Evolutionary conservation across 2,797 vertebrate species (phyloP).

Genomic region (Dallia pectoralis): DNA sequence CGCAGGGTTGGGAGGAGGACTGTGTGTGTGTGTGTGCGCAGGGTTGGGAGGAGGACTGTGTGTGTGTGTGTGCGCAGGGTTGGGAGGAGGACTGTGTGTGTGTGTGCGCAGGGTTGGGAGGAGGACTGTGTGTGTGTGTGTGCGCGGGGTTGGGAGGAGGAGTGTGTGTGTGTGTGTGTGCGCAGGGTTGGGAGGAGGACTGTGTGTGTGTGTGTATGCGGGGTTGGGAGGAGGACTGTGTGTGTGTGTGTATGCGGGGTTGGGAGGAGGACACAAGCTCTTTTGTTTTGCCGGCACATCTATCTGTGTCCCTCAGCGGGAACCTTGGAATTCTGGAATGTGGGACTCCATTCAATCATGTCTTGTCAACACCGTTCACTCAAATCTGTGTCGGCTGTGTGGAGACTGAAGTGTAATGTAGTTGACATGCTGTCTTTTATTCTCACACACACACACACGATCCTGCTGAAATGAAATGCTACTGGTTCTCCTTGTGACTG

Average conservation of each 20-base stretch:
- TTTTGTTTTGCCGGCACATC: slow-evolving; percentile 30
- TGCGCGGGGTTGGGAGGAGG: slow-evolving; percentile 1
- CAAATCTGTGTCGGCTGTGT: slow-evolving; percentile 3
- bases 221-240: slow-evolving; percentile 20
- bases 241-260: slow-evolving; percentile 16
- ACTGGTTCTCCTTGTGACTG: neutral
- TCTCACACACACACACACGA: no score
- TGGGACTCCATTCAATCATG: slow-evolving; percentile 15
- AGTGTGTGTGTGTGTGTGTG: slow-evolving; percentile 30
- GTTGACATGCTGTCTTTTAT: neutral
- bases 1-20: slow-evolving; percentile 4
- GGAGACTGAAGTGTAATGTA: neutral
- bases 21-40: slow-evolving; percentile 29
- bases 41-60: neutral
- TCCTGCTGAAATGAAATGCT: no score
- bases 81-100: slow-evolving; percentile 26
- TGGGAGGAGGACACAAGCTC: slow-evolving; percentile 22
- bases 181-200: neutral
- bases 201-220: slow-evolving; percentile 30
- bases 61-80: no score
- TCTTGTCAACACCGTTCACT: slow-evolving; percentile 23
- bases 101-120: neutral
- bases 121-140: no score
- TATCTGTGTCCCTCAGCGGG: slow-evolving; percentile 24
- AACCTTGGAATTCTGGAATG: slow-evolving; percentile 41